A percentile compares a stretch with the other conserved stretches of the same genome.
phyloP scores from a whole-genome alignment of 2,113 vertebrate genomes.

The Octodon degus region DNA sequence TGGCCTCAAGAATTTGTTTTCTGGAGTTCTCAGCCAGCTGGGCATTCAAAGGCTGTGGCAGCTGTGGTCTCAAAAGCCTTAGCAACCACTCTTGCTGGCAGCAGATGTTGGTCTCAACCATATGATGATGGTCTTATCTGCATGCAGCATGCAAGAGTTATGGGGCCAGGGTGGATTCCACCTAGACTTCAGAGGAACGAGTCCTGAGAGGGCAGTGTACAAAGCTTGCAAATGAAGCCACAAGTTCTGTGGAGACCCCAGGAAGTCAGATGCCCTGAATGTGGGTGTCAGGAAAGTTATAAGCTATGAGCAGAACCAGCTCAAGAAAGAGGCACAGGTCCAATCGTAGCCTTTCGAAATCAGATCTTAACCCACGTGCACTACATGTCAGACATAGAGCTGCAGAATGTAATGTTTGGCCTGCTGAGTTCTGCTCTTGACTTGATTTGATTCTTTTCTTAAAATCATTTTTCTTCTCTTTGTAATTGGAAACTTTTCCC shows the following conservation, averaged over 20 bases:
- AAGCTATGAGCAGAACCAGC: not conserved
- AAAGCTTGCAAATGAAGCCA: not conserved
- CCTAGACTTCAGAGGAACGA: not conserved
- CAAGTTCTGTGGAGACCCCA: not conserved
- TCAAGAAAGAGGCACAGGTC: not conserved
- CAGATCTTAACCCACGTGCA: not conserved
- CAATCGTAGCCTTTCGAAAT: not conserved
- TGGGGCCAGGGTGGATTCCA: not conserved
- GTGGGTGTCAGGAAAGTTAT: not conserved
- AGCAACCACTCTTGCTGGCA: not conserved
- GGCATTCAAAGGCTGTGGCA: not conserved
- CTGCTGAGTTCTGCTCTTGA: not conserved
- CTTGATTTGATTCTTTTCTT: not conserved
- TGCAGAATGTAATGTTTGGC: not conserved
- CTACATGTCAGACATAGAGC: not conserved
- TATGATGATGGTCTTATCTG: not conserved
- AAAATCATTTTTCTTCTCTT: not conserved
- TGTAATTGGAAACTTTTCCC: not conserved
- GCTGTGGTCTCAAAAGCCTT: not conserved
- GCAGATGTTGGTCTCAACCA: not conserved
- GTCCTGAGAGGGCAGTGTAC: not conserved
- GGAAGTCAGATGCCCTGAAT: not conserved
- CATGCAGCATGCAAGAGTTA: not conserved
- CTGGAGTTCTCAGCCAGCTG: not conserved
- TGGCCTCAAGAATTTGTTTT: not conserved